Evolutionary conservation across 2,888 invertebrate species (phyloP), one percentile per base, ranked within the genome.

Genomic region (Neoscelio sp.): DNA sequence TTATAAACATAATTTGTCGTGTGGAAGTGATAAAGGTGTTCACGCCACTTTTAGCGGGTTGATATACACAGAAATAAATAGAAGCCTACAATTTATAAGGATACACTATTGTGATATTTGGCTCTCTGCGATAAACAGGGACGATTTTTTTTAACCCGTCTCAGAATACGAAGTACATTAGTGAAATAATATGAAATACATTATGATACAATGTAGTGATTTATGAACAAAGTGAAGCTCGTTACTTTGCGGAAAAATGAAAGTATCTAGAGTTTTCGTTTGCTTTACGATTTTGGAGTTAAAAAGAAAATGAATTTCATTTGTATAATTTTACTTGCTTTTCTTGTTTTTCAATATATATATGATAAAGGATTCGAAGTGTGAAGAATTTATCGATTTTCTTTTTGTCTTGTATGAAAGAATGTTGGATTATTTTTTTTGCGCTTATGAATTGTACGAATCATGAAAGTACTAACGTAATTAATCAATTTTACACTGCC

Each of bases 401-500:
- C n/a, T n/a, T n/a, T n/a, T n/a, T n/a, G n/a, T 42, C n/a, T 13
- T 42, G 42, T 7, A 48, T 50, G 10, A 44, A 60, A 23, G 67
- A 60, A 67, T 60, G 65, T 67, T 17, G 28, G 5, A 26, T 52
- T 52, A 40, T 30, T 30, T 30, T 6, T 17, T 50, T 40, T 58
- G 58, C 23, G 65, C 65, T 75, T 75, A 75, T 52, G n/a, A 65
- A 75, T 67, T 75, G 52, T 67, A 60, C 30, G 75, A 46, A 67
- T 46, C 54, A 68, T 76, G 76, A 76, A 76, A 76, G 62, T 76
- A 75, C 60, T 75, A 76, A 76, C 68, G 18, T 68, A 62, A 76
- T 76, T 35, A 76, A 46, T 68, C 76, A 56, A 68, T 75, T 67
- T 75, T 67, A 75, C 75, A 75, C 67, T 67, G 65, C 58, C 65